phyloP scores from a whole-genome alignment of 1,140 invertebrate genomes.

The Phortica variegata region DNA sequence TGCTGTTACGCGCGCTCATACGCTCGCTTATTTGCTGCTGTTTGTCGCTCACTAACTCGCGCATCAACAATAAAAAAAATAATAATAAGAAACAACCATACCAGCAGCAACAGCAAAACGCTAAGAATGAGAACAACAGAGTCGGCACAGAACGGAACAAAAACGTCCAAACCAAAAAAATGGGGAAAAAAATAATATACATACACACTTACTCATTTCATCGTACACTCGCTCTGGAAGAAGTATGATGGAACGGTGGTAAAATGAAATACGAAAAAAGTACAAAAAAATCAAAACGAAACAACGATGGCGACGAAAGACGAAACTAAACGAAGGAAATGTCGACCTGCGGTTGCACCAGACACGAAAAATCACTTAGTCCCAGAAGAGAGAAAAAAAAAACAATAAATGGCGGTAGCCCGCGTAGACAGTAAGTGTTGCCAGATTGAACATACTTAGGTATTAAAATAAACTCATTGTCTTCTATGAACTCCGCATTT shows the following conservation, averaged over 20 bases:
- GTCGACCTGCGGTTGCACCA: slow-evolving; percentile 35
- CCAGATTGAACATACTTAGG: slow-evolving; percentile 28
- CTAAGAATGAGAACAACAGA: slow-evolving; percentile 48
- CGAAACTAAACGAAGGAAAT: not conserved
- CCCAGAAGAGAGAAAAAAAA: slow-evolving; percentile 19
- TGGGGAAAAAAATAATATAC: slow-evolving; percentile 23
- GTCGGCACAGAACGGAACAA: slow-evolving; percentile 35
- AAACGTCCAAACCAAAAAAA: slow-evolving; percentile 29
- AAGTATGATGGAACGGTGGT: not conserved
- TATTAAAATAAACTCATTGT: no score
- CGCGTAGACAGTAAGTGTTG: slow-evolving; percentile 17
- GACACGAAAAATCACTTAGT: slow-evolving; percentile 56
- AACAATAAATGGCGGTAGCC: slow-evolving; percentile 5
- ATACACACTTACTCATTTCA: slow-evolving; percentile 3
- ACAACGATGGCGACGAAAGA: not conserved
- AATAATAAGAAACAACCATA: no score
- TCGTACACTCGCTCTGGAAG: slow-evolving; percentile 2
- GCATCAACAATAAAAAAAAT: no score
- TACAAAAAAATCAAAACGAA: not conserved
- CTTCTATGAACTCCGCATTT: no score
- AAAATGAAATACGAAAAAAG: no score
- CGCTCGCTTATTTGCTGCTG: slow-evolving; percentile 14
- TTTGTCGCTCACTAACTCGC: slow-evolving; percentile 8
- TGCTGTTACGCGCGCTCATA: slow-evolving; percentile 3
- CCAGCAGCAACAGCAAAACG: slow-evolving; percentile 41